Conservation (phyloP, 2,888 invertebrate species). For the Gnatocerus cornutus region DNA sequence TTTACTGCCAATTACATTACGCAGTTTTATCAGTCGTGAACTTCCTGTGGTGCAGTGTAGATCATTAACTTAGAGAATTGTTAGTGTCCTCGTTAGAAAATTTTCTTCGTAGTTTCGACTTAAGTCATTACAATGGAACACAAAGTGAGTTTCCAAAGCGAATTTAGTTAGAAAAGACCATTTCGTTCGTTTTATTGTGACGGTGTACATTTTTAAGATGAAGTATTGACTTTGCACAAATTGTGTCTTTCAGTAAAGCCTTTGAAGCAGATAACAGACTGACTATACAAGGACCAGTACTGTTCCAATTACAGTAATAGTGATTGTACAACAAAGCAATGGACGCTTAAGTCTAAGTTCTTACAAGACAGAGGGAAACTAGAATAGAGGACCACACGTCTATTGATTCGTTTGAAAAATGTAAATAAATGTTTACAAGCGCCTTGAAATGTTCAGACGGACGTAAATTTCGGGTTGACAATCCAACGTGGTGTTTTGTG, state of each 20-base stretch:
- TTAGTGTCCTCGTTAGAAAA: background rate
- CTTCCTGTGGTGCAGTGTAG: conserved; percentile 10
- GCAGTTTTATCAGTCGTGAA: conserved; percentile 11
- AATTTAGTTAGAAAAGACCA: background rate
- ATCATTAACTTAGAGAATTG: background rate
- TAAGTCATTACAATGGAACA: background rate
- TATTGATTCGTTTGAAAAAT: no score
- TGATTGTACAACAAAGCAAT: conserved; percentile 6
- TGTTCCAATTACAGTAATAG: conserved; percentile 8
- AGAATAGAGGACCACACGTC: background rate
- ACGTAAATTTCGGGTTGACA: background rate
- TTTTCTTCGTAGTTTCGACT: no score
- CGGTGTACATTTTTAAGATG: no score
- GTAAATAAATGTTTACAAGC: background rate
- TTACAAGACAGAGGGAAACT: conserved; percentile 1
- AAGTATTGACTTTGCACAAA: background rate
- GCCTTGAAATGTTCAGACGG: background rate
- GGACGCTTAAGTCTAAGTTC: background rate
- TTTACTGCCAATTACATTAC: conserved; percentile 16
- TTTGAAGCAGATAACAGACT: conserved; percentile 6
- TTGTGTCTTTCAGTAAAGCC: background rate
- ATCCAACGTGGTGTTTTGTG: background rate
- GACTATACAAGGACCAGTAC: background rate
- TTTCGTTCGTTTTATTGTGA: no score
- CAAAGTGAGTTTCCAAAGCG: background rate